Conservation (phyloP, 2,113 vertebrate genomes). For the Candoia aspera region DNA sequence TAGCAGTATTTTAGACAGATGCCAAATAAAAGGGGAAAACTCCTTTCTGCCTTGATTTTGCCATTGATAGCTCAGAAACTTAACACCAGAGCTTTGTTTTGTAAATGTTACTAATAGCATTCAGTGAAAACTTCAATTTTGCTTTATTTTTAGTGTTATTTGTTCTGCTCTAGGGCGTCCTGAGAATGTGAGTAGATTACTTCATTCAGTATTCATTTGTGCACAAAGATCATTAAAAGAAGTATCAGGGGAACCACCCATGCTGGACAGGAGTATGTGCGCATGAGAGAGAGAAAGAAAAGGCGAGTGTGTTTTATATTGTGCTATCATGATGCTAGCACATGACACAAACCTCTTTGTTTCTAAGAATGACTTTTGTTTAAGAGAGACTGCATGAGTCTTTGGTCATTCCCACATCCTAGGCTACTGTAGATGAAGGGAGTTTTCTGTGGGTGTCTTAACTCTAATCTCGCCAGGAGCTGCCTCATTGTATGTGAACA, state of each 20-base stretch:
- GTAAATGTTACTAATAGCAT: slow-evolving; percentile 67
- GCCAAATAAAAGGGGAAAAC: slow-evolving; percentile 18
- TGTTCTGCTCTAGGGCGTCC: slow-evolving; percentile 72
- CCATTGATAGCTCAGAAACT: slow-evolving; percentile 61
- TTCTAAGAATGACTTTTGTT: slow-evolving; percentile 73
- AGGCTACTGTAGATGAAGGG: slow-evolving; percentile 74
- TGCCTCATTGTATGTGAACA: slow-evolving; percentile 72
- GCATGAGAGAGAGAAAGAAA: slow-evolving; percentile 5
- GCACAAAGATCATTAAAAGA: slow-evolving; percentile 71
- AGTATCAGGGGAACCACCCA: slow-evolving; percentile 71
- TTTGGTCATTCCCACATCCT: slow-evolving; percentile 76
- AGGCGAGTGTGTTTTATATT: slow-evolving; percentile 59
- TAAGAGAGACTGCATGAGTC: slow-evolving; percentile 73
- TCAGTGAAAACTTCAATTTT: slow-evolving; percentile 71
- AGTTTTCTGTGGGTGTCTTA: slow-evolving; percentile 70
- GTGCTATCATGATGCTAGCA: slow-evolving; percentile 67
- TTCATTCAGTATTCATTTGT: slow-evolving; percentile 70
- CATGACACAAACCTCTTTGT: slow-evolving; percentile 73
- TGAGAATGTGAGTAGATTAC: slow-evolving; percentile 68
- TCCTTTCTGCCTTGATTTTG: slow-evolving; percentile 40
- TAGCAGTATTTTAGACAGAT: neutral
- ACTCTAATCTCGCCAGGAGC: slow-evolving; percentile 73
- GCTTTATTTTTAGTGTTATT: slow-evolving; percentile 70
- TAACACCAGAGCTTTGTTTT: slow-evolving; percentile 64
- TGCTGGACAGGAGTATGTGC: slow-evolving; percentile 65